A percentile compares a stretch with the other conserved stretches of the same genome.
phyloP scores from a whole-genome alignment of 2,797 vertebrate species.

The Acanthis flammea region DNA sequence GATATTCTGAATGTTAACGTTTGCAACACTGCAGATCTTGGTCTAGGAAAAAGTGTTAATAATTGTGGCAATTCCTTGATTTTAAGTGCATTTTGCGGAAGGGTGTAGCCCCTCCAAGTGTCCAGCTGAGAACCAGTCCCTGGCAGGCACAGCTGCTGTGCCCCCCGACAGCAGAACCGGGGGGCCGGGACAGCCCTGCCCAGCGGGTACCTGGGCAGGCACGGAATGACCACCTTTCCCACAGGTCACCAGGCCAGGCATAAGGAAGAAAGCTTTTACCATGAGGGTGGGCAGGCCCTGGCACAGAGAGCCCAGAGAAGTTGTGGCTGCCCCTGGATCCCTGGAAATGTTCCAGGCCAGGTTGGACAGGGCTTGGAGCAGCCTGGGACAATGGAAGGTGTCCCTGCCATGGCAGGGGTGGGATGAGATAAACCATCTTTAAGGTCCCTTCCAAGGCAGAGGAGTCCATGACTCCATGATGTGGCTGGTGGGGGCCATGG shows the following conservation, averaged over 20 bases:
- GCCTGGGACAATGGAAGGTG: not conserved
- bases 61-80: not conserved
- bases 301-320: not conserved
- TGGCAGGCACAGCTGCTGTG: not conserved
- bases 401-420: not conserved
- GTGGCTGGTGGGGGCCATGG: not conserved
- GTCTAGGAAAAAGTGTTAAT: not conserved
- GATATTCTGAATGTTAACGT: not conserved
- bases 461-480: not conserved
- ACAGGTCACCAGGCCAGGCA: not conserved
- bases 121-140: not conserved
- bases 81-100: conserved; percentile 1
- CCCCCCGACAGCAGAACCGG: fast-evolving
- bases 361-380: fast-evolving
- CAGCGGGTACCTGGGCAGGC: fast-evolving
- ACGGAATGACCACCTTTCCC: not conserved
- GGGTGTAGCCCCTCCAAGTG: not conserved
- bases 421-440: not conserved
- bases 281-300: not conserved
- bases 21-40: not conserved
- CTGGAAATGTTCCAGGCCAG: not conserved
- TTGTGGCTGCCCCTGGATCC: not conserved
- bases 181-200: not conserved
- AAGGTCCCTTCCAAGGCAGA: not conserved
- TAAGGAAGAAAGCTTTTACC: not conserved